phyloP scores from a whole-genome alignment of 2,888 invertebrate genomes.

The Osmoderma eremita region DNA sequence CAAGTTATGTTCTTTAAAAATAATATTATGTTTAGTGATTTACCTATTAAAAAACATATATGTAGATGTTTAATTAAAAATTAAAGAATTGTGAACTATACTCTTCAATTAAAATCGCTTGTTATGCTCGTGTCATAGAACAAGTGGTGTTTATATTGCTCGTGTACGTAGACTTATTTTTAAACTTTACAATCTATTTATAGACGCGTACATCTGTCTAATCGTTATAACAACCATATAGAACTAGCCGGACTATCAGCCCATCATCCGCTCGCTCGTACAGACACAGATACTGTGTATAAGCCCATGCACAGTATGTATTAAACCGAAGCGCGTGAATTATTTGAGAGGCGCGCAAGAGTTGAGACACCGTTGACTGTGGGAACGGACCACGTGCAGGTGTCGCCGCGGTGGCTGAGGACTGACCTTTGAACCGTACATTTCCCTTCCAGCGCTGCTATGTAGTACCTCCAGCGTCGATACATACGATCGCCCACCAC shows the following conservation, averaged over 20 bases:
- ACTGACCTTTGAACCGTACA: slow-evolving; percentile 53
- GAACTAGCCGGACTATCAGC: too few species aligned
- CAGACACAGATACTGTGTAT: slow-evolving; percentile 1
- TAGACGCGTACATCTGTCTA: slow-evolving; percentile 18
- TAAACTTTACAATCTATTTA: slow-evolving; percentile 27
- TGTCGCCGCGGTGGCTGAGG: slow-evolving; percentile 52
- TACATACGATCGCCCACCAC: slow-evolving; percentile 32
- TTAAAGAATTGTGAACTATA: too few species aligned
- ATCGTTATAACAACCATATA: slow-evolving; percentile 3
- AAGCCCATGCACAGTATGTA: background rate
- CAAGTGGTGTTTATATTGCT: slow-evolving; percentile 25
- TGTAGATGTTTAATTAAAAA: too few species aligned
- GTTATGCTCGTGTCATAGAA: background rate
- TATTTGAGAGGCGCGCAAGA: background rate
- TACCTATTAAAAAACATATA: too few species aligned
- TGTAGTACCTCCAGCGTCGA: slow-evolving; percentile 45
- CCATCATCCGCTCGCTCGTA: slow-evolving; percentile 5
- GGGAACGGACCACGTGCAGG: slow-evolving; percentile 54
- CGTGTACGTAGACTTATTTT: slow-evolving; percentile 8
- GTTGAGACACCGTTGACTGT: slow-evolving; percentile 30
- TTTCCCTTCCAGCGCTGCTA: slow-evolving; percentile 27
- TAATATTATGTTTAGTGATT: too few species aligned
- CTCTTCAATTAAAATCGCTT: too few species aligned
- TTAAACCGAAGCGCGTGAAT: background rate
- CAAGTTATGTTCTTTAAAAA: too few species aligned